A percentile compares a stretch with the other conserved stretches of the same genome.
Evolutionary conservation across 2,797 vertebrate species (phyloP).

Genomic region (Pogonophryne albipinna): DNA sequence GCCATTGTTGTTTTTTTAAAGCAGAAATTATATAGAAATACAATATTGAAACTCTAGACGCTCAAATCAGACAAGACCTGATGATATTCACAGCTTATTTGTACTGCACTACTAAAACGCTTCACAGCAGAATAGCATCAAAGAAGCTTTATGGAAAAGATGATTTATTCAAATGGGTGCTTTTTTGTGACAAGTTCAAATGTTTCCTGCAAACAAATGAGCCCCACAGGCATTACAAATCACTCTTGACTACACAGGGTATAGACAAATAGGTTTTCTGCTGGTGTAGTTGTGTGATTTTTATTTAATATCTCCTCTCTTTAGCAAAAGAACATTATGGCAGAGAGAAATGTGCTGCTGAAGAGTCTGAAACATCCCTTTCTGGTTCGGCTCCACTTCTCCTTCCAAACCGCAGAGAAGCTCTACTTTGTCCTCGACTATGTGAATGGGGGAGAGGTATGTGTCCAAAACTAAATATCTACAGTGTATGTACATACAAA

Average conservation of each 20-base stretch:
- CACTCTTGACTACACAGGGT: not conserved
- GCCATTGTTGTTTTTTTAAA: not conserved
- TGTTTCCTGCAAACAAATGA: too few relatives aligned
- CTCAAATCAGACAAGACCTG: not conserved
- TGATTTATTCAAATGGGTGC: not conserved
- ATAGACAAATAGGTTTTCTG: too few relatives aligned
- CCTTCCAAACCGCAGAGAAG: slow-evolving; percentile 97
- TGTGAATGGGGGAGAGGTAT: slow-evolving; percentile 97
- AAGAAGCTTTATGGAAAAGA: too few relatives aligned
- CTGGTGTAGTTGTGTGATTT: not conserved
- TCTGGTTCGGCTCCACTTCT: slow-evolving; percentile 95
- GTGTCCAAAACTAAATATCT: not conserved
- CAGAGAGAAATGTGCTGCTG: slow-evolving; percentile 94
- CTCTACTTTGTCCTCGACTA: slow-evolving; percentile 99
- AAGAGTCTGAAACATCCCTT: slow-evolving; percentile 97
- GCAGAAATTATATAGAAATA: not conserved
- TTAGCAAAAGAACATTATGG: slow-evolving; percentile 99
- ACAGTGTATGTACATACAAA: not conserved
- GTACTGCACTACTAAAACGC: not conserved
- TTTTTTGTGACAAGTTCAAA: not conserved
- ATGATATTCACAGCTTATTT: not conserved
- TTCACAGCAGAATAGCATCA: too few relatives aligned
- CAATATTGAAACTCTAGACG: not conserved
- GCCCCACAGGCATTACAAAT: not conserved
- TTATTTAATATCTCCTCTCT: not conserved